These are phyloP conservation scores for Balaenoptera acutorostrata DNA, from an alignment of 2,113 vertebrate species.

Conservation along the genomic window DNA sequence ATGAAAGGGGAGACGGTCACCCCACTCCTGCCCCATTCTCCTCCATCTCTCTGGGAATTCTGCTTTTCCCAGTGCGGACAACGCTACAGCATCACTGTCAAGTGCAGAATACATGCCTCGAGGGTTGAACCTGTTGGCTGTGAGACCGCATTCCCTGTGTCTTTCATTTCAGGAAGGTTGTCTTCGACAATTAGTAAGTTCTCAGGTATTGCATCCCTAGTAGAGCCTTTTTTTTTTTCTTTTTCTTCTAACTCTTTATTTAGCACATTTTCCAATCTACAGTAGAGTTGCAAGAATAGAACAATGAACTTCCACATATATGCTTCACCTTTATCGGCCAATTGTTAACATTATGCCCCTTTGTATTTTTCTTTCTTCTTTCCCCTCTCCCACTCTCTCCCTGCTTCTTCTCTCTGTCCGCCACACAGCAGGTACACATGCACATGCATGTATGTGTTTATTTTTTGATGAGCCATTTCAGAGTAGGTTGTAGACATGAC, in stretches of 20 bases:
- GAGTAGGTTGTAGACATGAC: background rate
- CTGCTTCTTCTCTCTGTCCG: background rate
- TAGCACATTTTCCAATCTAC: background rate
- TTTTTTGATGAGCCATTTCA: background rate
- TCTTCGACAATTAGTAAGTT: background rate
- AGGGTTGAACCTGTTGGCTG: background rate
- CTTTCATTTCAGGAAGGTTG: background rate
- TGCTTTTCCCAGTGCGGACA: background rate
- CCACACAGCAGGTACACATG: fast-evolving
- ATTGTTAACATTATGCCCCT: background rate
- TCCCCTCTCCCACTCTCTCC: background rate
- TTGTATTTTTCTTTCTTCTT: background rate
- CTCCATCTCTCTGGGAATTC: background rate
- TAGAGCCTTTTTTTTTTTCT: background rate
- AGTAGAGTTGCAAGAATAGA: background rate
- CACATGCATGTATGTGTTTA: fast-evolving
- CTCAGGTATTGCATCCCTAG: background rate
- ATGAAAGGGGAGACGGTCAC: background rate
- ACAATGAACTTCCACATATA: too few species aligned
- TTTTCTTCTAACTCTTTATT: background rate
- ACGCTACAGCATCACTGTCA: background rate
- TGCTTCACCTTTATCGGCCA: background rate
- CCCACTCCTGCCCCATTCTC: fast-evolving
- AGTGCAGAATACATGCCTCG: background rate
- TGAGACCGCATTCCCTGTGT: background rate